Evolutionary conservation across 2,113 vertebrate species (phyloP), one percentile per base, ranked within the genome.

Genomic region (Petrocephalus microphthalmus): DNA sequence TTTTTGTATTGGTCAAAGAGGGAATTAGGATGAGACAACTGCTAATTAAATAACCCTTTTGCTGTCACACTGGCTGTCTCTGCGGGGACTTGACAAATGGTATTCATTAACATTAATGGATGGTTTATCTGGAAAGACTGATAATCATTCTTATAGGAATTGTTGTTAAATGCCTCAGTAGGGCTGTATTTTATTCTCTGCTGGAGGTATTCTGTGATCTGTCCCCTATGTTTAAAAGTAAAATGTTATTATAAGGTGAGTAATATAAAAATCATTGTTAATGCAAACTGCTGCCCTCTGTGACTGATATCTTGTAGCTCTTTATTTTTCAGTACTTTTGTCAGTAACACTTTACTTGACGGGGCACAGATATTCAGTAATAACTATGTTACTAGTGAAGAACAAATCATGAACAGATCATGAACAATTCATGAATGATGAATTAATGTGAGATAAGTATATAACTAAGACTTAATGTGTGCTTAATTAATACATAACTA

Each of bases 71-170:
- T 87, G 86, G 25, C 13, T 15, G 37, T 64, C 86, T 87, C 17
- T 47, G 42, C 57, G 71, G 56, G 19, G 19, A 47, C 78, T 47
- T 49, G 29, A 85, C 29, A 86, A 86, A 56, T 56, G 47, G 42
- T 51, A 74, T 87, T 71, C 86, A 71, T 87, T 74, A 67, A 71
- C 60, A 51, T 71, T 8, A 87, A 87, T 25, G 22, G 86, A 71
- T 51, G 7, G 33, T 87, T 71, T 87, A 51, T 71, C 86, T 87
- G 86, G 60, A 87, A 87, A 64, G 42, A 67, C 86, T 51, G 45
- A 29, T 71, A 87, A 87, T 71, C 45, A 29, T 51, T 71, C 86
- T 87, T 45, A 25, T 49, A 47, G 33, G 42, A 37, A 25, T 20
- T 22, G 42, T 51, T 51, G 64, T 51, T 29, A 74, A 42, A 37